Evolutionary conservation across 2,113 vertebrate genomes (phyloP).

Genomic region (Coryphaenoides rupestris): DNA sequence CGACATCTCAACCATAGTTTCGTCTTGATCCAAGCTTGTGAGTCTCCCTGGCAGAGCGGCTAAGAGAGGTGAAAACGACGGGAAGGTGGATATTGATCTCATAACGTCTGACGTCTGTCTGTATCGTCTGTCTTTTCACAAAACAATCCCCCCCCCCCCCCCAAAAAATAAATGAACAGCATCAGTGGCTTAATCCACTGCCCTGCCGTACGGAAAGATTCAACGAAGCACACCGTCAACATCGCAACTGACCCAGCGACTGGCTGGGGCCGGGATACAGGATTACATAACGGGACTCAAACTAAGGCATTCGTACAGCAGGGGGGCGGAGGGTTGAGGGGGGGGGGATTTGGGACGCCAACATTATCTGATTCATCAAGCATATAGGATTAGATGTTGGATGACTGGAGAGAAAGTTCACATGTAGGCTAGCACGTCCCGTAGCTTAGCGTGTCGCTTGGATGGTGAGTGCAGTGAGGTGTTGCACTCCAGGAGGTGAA

Average conservation of each 20-base stretch:
- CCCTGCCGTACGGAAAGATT: conserved; percentile 28
- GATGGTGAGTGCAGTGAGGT: conserved; percentile 15
- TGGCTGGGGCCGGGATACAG: conserved; percentile 34
- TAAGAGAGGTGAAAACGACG: too few relatives aligned
- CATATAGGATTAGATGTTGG: conserved; percentile 47
- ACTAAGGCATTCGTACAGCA: conserved; percentile 38
- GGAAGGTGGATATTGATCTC: too few relatives aligned
- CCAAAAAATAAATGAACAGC: too few relatives aligned
- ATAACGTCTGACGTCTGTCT: too few relatives aligned
- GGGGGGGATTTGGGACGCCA: conserved; percentile 49
- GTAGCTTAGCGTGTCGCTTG: conserved; percentile 11
- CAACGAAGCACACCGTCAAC: conserved; percentile 34
- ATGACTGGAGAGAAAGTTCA: conserved; percentile 35
- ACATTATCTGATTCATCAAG: conserved; percentile 52
- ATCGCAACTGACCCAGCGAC: conserved; percentile 36
- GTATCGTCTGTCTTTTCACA: too few relatives aligned
- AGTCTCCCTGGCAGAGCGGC: too few relatives aligned
- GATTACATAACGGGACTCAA: conserved; percentile 55
- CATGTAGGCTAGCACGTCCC: conserved; percentile 3
- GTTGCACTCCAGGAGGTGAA: conserved; percentile 19
- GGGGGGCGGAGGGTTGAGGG: too few relatives aligned
- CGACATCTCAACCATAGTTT: too few relatives aligned
- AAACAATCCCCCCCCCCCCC: too few relatives aligned
- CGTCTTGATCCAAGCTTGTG: too few relatives aligned
- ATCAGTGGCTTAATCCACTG: conserved; percentile 8